phyloP scores from a whole-genome alignment of 2,888 invertebrate genomes.

The Ochropacha duplaris region DNA sequence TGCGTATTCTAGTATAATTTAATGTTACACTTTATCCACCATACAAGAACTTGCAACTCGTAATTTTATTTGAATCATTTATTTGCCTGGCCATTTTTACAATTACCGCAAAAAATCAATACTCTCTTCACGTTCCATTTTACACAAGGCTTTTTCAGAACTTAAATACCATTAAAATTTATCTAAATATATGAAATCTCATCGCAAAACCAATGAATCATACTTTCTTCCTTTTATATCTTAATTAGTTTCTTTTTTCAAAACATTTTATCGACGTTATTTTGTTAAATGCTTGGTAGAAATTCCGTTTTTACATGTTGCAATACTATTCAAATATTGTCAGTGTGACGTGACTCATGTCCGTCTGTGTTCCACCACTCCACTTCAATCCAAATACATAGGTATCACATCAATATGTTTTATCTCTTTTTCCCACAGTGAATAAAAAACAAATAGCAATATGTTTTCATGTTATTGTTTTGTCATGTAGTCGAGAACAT shows the following conservation, averaged over 20 bases:
- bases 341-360: not conserved
- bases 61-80: not conserved
- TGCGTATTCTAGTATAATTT: not conserved
- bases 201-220: not conserved
- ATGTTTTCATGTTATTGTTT: too few species aligned
- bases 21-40: not conserved
- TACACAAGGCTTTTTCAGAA: conserved; percentile 7
- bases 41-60: not conserved
- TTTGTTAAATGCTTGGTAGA: not conserved
- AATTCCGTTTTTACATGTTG: not conserved
- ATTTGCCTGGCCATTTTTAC: conserved; percentile 27
- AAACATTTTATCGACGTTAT: too few species aligned
- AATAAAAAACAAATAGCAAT: not conserved
- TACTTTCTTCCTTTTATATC: not conserved
- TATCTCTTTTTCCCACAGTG: not conserved
- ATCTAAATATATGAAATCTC: not conserved
- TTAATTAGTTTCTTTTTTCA: too few species aligned
- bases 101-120: conserved; percentile 54
- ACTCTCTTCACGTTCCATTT: conserved; percentile 36
- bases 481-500: too few species aligned
- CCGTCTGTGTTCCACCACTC: not conserved
- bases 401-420: not conserved
- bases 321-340: not conserved
- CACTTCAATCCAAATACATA: not conserved
- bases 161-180: not conserved